phyloP scores from a whole-genome alignment of 2,797 vertebrate species.

The Enteromius thamalakanensis region DNA sequence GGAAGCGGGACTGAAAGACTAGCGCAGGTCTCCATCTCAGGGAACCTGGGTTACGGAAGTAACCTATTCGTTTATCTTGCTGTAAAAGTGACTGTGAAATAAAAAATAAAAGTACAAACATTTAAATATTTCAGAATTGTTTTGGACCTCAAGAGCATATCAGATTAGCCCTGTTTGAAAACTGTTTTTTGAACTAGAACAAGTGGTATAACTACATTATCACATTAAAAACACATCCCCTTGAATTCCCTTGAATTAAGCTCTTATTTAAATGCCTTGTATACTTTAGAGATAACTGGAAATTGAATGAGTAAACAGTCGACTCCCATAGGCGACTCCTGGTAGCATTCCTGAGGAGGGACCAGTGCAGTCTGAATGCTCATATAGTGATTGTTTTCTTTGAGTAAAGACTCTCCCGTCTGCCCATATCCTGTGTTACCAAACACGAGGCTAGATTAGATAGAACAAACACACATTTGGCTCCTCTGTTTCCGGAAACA shows the following conservation, averaged over 20 bases:
- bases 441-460: conserved; percentile 73
- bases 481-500: conserved; percentile 72
- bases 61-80: neutral
- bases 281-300: conserved; percentile 50
- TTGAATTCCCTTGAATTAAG: neutral
- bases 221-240: conserved; percentile 19
- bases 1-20: too few relatives aligned
- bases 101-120: neutral
- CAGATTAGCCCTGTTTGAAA: conserved; percentile 8
- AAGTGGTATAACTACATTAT: conserved; percentile 19
- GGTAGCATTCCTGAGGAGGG: conserved; percentile 67
- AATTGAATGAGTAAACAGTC: conserved; percentile 58
- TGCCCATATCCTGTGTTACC: conserved; percentile 74
- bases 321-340: conserved; percentile 51
- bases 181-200: neutral
- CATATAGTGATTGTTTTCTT: conserved; percentile 73
- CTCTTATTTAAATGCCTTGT: conserved; percentile 46
- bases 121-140: neutral
- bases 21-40: too few relatives aligned
- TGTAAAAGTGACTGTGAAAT: neutral
- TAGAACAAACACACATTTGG: conserved; percentile 68
- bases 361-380: conserved; percentile 64
- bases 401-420: conserved; percentile 67
- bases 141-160: neutral
- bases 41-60: too few relatives aligned